Evolutionary conservation across 2,888 invertebrate species (phyloP).

Genomic region (Philhelius pedissequus): DNA sequence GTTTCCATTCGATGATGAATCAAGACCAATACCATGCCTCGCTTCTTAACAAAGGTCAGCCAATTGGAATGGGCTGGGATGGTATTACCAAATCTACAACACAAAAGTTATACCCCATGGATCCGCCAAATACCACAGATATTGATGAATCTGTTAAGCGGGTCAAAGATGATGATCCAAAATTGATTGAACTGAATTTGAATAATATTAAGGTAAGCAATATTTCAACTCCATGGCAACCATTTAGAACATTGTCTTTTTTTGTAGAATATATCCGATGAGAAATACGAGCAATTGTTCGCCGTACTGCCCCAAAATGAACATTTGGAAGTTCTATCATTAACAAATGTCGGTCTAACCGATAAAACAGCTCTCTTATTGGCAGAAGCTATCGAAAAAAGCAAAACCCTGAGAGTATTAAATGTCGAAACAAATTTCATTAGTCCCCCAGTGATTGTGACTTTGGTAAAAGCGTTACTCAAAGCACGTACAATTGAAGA

Average conservation of each 20-base stretch:
- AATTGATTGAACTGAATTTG: conserved; percentile 95
- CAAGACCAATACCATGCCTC: conserved; percentile 99
- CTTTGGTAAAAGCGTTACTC: conserved; percentile 91
- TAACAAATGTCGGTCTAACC: conserved; percentile 95
- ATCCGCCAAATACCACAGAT: conserved; percentile 98
- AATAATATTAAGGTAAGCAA: conserved; percentile 98
- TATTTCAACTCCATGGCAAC: not conserved
- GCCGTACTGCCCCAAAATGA: conserved; percentile 93
- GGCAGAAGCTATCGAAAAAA: conserved; percentile 90
- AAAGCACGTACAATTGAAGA: conserved; percentile 93
- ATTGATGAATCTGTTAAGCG: conserved; percentile 94
- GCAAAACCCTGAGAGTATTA: conserved; percentile 89
- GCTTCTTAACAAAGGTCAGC: conserved; percentile 93
- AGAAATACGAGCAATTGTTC: conserved; percentile 94
- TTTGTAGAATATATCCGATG: conserved; percentile 95
- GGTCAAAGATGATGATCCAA: conserved; percentile 92
- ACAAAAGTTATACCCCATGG: conserved; percentile 93
- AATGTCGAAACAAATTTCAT: conserved; percentile 99
- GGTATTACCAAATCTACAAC: conserved; percentile 96
- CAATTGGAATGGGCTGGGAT: conserved; percentile 94
- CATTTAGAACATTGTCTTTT: not conserved
- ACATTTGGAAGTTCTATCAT: conserved; percentile 92
- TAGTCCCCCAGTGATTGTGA: conserved; percentile 91
- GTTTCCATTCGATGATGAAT: conserved; percentile 99
- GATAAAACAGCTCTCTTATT: conserved; percentile 92